phyloP scores from a whole-genome alignment of 2,888 invertebrate species.

The Archaeoteleia sp. region DNA sequence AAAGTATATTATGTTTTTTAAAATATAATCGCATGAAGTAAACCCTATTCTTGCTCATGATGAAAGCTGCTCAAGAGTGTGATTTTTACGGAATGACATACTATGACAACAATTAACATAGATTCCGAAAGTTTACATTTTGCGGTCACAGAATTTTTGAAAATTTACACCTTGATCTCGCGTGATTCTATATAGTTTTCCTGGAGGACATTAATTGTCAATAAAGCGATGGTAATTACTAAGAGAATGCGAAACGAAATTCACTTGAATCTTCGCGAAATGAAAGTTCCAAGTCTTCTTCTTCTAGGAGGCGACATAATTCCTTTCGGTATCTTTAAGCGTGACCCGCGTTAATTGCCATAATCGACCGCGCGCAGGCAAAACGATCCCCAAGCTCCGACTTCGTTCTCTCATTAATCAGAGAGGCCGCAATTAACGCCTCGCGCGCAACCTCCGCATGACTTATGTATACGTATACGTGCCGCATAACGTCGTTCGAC shows the following conservation, averaged over 20 bases:
- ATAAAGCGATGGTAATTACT: slow-evolving; percentile 12
- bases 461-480: slow-evolving; percentile 34
- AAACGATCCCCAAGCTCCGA: slow-evolving; percentile 33
- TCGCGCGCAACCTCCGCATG: slow-evolving; percentile 25
- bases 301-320: slow-evolving; percentile 14
- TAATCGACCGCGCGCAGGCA: slow-evolving; percentile 34
- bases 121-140: neutral
- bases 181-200: neutral
- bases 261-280: slow-evolving; percentile 2
- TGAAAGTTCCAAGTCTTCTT: slow-evolving; percentile 6
- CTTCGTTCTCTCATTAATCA: slow-evolving; percentile 50
- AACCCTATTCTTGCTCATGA: too few relatives aligned
- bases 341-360: slow-evolving; percentile 46
- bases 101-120: neutral
- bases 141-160: too few relatives aligned
- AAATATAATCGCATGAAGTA: too few relatives aligned
- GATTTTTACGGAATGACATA: too few relatives aligned
- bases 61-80: too few relatives aligned
- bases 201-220: neutral
- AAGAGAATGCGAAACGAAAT: slow-evolving; percentile 7
- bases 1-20: too few relatives aligned
- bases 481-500: slow-evolving; percentile 34
- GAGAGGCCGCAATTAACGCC: slow-evolving; percentile 45
- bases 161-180: neutral
- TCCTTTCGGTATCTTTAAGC: slow-evolving; percentile 33